These are phyloP conservation scores for Poeciliopsis turrubarensis DNA, from an alignment of 2,113 vertebrate genomes.

Conservation along the genomic window DNA sequence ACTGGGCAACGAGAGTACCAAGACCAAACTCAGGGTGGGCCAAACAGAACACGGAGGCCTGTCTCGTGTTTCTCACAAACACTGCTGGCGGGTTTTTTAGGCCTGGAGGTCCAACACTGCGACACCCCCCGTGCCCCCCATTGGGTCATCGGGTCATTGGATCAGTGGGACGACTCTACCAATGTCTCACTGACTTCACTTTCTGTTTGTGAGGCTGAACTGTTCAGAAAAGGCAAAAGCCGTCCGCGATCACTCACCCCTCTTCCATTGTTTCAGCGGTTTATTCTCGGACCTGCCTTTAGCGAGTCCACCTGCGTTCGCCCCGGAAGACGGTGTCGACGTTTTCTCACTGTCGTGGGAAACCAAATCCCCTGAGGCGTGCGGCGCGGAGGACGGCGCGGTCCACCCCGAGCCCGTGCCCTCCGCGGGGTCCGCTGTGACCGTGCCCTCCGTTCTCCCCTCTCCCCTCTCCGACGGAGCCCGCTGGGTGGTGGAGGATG, in stretches of 20 bases:
- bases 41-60: too few species aligned
- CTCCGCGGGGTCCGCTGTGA: conserved; percentile 9
- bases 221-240: not conserved
- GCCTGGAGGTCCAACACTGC: not conserved
- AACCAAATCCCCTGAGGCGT: not conserved
- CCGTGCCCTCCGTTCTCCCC: conserved; percentile 20
- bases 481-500: not conserved
- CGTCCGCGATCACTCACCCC: conserved; percentile 64
- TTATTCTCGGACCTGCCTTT: conserved; percentile 50
- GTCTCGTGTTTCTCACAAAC: too few species aligned
- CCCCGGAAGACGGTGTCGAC: not conserved
- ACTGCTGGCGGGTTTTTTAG: too few species aligned
- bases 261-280: conserved; percentile 74
- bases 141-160: too few species aligned
- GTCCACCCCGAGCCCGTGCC: conserved; percentile 21
- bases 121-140: too few species aligned
- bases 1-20: not conserved
- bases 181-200: not conserved
- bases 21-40: too few species aligned
- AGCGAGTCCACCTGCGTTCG: conserved; percentile 13
- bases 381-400: not conserved
- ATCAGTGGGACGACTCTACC: not conserved
- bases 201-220: not conserved
- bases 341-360: conserved; percentile 9
- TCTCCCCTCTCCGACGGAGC: conserved; percentile 8